phyloP scores from a whole-genome alignment of 1,140 invertebrate genomes.

The Limonius californicus region DNA sequence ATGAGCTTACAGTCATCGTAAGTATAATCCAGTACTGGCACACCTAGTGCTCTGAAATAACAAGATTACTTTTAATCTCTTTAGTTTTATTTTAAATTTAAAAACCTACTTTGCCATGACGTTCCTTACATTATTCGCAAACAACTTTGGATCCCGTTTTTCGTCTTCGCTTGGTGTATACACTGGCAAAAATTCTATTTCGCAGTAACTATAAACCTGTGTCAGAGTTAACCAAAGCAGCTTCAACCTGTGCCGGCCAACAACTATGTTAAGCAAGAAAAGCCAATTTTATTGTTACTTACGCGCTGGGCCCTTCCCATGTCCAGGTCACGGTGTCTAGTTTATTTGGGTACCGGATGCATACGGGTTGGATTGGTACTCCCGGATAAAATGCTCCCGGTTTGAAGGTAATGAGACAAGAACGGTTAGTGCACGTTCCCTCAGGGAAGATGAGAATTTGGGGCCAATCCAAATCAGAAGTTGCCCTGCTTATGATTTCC shows the following conservation, averaged over 20 bases:
- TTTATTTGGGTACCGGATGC: slow-evolving; percentile 87
- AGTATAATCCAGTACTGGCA: slow-evolving; percentile 87
- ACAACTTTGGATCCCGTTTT: slow-evolving; percentile 82
- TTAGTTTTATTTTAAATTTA: neutral
- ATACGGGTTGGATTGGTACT: slow-evolving; percentile 91
- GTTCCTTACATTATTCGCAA: slow-evolving; percentile 83
- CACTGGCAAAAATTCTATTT: slow-evolving; percentile 93
- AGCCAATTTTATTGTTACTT: slow-evolving; percentile 51
- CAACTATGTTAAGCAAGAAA: neutral
- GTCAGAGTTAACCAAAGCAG: slow-evolving; percentile 88
- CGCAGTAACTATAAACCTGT: slow-evolving; percentile 83
- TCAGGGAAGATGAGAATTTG: slow-evolving; percentile 93
- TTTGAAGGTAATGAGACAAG: slow-evolving; percentile 93
- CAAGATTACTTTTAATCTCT: neutral
- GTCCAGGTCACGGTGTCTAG: slow-evolving; percentile 94
- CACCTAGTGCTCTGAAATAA: slow-evolving; percentile 67
- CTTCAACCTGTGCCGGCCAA: slow-evolving; percentile 67
- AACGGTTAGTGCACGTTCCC: slow-evolving; percentile 92
- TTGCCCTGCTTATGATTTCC: slow-evolving; percentile 83
- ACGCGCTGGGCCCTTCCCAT: slow-evolving; percentile 95
- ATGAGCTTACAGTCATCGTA: slow-evolving; percentile 89
- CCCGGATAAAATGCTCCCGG: slow-evolving; percentile 89
- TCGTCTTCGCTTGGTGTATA: slow-evolving; percentile 86
- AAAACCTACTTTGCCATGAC: slow-evolving; percentile 85
- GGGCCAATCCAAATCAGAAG: slow-evolving; percentile 84